These are phyloP conservation scores for Phania funesta DNA, from an alignment of 2,888 invertebrate genomes.

Conservation along the genomic window DNA sequence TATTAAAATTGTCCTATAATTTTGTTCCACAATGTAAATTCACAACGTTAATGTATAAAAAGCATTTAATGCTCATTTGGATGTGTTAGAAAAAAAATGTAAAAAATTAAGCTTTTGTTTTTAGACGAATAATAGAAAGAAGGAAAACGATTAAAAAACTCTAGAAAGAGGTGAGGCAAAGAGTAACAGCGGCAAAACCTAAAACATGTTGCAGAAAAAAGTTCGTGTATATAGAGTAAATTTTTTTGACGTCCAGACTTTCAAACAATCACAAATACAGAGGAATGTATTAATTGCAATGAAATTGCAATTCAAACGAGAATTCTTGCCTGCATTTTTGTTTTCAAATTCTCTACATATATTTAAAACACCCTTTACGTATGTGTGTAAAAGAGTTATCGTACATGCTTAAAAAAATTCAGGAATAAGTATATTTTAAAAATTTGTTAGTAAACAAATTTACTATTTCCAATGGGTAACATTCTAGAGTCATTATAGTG, in stretches of 20 bases:
- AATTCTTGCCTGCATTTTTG: no score
- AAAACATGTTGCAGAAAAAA: conserved; percentile 27
- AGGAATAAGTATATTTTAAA: no score
- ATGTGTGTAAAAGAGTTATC: not conserved
- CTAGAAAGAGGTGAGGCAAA: conserved; percentile 7
- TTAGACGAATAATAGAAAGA: conserved; percentile 20
- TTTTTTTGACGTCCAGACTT: no score
- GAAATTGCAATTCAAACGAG: no score
- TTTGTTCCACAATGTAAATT: not conserved
- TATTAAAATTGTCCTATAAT: conserved; percentile 28
- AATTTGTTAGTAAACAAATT: conserved; percentile 3
- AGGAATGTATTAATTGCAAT: no score
- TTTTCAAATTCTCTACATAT: no score
- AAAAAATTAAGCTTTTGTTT: conserved; percentile 37
- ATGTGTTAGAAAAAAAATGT: conserved; percentile 6
- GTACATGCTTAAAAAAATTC: not conserved
- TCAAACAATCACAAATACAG: no score
- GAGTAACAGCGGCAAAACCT: not conserved
- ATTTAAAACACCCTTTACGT: no score
- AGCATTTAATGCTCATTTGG: conserved; percentile 52
- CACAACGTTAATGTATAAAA: conserved; percentile 55
- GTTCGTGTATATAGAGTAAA: no score
- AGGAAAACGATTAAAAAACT: conserved; percentile 3
- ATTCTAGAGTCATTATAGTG: conserved; percentile 32
- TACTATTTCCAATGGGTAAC: conserved; percentile 41